These are phyloP conservation scores for Saturnia pavonia DNA, from an alignment of 2,888 invertebrate species.

Conservation along the genomic window DNA sequence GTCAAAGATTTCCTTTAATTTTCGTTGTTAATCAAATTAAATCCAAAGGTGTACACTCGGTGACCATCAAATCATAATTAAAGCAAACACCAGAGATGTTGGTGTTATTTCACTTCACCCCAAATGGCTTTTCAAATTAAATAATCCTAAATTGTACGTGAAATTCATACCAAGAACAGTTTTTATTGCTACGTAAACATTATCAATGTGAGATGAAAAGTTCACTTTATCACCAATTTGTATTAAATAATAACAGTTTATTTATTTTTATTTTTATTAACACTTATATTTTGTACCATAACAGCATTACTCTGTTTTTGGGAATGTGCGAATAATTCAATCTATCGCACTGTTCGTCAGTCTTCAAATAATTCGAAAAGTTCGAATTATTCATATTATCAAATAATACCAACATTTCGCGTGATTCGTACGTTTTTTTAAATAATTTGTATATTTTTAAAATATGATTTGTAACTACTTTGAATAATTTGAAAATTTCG, in stretches of 20 bases:
- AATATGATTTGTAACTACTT: too few species aligned
- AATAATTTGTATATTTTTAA: too few species aligned
- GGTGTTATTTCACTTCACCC: neutral
- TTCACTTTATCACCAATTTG: neutral
- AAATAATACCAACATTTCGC: too few species aligned
- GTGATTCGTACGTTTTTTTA: too few species aligned
- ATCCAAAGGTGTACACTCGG: neutral
- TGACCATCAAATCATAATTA: neutral
- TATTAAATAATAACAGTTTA: neutral
- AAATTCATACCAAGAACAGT: neutral
- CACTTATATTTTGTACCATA: too few species aligned
- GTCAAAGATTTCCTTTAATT: neutral
- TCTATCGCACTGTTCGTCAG: too few species aligned
- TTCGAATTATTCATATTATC: too few species aligned
- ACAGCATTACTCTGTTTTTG: too few species aligned
- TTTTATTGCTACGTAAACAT: neutral
- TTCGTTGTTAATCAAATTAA: neutral
- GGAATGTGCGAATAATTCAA: too few species aligned
- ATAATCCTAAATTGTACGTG: neutral
- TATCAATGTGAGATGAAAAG: neutral
- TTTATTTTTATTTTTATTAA: too few species aligned
- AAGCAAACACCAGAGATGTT: neutral
- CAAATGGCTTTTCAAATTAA: neutral
- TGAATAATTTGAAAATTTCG: too few species aligned
- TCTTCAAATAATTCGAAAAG: too few species aligned